Conservation (phyloP, 2,797 vertebrate species). For the Sciurus carolinensis region DNA sequence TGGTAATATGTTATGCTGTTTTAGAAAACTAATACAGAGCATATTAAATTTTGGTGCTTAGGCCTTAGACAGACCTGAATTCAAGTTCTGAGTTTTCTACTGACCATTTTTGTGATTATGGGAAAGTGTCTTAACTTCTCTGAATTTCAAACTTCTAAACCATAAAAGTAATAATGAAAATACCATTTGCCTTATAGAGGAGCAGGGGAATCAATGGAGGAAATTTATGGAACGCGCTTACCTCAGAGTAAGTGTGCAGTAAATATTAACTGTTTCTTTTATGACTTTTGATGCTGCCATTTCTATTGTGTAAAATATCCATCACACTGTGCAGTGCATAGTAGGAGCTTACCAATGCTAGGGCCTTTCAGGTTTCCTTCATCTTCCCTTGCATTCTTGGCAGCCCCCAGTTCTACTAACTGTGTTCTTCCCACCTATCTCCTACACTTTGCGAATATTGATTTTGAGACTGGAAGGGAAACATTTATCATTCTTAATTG, state of each 20-base stretch:
- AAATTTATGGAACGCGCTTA: background rate
- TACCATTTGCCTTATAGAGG: background rate
- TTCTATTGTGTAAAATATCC: background rate
- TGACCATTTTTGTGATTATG: constrained; percentile 18
- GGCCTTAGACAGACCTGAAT: background rate
- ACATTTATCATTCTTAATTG: constrained; percentile 91
- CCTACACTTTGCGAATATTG: constrained; percentile 87
- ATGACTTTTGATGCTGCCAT: background rate
- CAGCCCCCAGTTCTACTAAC: background rate
- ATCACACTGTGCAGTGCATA: background rate
- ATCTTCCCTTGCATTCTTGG: constrained; percentile 4
- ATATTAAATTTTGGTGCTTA: background rate
- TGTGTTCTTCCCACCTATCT: constrained; percentile 40
- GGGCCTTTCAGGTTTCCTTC: background rate
- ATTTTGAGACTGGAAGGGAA: constrained; percentile 87
- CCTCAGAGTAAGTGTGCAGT: background rate
- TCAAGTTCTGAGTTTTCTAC: constrained; percentile 10
- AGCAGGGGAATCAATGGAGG: constrained; percentile 8
- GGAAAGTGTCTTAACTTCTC: background rate
- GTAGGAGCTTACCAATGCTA: background rate
- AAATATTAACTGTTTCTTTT: background rate
- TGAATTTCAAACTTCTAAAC: constrained; percentile 17
- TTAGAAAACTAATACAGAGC: background rate
- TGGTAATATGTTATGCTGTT: background rate
- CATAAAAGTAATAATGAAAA: background rate